A percentile compares a stretch with the other conserved stretches of the same genome.
phyloP scores from a whole-genome alignment of 2,888 invertebrate genomes.

The Ennomos quercinarius region DNA sequence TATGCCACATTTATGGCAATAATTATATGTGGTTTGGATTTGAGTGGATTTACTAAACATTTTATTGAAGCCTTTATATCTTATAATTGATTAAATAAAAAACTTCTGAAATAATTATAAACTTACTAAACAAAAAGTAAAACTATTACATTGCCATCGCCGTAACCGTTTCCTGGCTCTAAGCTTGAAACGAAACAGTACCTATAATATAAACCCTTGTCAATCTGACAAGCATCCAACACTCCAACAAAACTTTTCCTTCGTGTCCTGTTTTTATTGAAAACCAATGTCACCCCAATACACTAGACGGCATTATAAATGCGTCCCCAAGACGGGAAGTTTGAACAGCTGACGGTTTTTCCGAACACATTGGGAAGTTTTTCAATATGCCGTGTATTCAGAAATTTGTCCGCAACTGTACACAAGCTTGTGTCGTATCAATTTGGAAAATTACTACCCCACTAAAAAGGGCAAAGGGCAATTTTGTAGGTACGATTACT shows the following conservation, averaged over 20 bases:
- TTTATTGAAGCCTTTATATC: too few species aligned
- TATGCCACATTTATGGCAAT: too few species aligned
- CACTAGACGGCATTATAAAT: slow-evolving; percentile 36
- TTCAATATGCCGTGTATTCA: slow-evolving; percentile 29
- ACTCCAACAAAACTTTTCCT: neutral
- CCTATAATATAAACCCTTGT: slow-evolving; percentile 6
- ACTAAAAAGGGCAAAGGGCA: too few species aligned
- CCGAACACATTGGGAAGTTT: slow-evolving; percentile 29
- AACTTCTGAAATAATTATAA: too few species aligned
- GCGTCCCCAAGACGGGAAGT: slow-evolving; percentile 23
- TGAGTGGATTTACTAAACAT: too few species aligned
- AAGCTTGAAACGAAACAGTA: too few species aligned
- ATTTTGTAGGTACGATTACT: too few species aligned
- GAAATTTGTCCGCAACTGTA: slow-evolving; percentile 19
- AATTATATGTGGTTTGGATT: too few species aligned
- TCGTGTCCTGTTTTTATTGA: slow-evolving; percentile 4
- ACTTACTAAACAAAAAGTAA: too few species aligned
- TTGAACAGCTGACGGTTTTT: slow-evolving; percentile 22
- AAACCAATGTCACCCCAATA: slow-evolving; percentile 17
- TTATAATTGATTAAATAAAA: too few species aligned
- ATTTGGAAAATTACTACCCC: neutral
- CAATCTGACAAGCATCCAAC: neutral
- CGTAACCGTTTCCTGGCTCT: too few species aligned
- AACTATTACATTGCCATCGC: too few species aligned
- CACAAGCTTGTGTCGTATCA: neutral